These are phyloP conservation scores for Glyptemys insculpta DNA, from an alignment of 2,797 vertebrate species.

Conservation along the genomic window DNA sequence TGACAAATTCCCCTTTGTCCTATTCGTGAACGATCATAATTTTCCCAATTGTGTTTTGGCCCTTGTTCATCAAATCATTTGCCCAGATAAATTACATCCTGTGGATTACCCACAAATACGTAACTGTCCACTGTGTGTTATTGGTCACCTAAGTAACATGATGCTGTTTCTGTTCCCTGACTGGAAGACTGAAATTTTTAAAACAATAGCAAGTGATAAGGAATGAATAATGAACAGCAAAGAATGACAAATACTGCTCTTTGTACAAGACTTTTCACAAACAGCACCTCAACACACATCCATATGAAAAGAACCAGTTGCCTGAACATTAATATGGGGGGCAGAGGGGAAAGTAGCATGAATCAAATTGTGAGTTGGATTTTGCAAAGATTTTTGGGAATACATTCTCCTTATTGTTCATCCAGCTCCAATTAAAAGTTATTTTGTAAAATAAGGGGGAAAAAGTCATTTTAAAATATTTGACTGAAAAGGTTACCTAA, in stretches of 20 bases:
- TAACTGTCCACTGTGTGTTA: neutral
- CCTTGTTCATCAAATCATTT: neutral
- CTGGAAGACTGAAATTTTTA: neutral
- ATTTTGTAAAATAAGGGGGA: slow-evolving; percentile 6
- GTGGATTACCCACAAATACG: neutral
- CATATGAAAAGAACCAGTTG: neutral
- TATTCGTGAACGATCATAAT: neutral
- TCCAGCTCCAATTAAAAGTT: neutral
- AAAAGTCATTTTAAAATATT: neutral
- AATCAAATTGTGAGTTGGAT: neutral
- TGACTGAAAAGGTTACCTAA: neutral
- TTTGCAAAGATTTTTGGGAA: neutral
- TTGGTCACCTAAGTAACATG: neutral
- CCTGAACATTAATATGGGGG: neutral
- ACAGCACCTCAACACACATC: neutral
- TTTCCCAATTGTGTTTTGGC: neutral
- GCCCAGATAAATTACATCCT: neutral
- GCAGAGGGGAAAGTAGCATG: neutral
- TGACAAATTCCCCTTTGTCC: neutral
- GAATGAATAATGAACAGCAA: neutral
- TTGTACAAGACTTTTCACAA: neutral
- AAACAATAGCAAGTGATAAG: slow-evolving; percentile 85
- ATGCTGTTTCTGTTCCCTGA: neutral
- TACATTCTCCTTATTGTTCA: neutral
- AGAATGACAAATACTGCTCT: neutral